Conservation (phyloP, 64 coral and sea anemone species). For the Stichodactyla mertensii region DNA sequence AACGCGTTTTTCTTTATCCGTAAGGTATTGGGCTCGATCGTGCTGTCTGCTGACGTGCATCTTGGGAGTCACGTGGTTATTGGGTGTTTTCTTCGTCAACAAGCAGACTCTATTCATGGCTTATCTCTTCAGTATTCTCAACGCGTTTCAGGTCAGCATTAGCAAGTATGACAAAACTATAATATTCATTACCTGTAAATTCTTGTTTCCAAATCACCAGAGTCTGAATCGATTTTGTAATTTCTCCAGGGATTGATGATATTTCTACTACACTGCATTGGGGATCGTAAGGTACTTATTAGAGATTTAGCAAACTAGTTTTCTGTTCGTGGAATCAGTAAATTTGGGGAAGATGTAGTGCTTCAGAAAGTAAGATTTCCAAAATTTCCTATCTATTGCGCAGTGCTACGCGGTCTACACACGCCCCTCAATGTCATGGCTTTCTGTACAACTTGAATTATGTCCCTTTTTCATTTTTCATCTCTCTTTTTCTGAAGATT, state of each 20-base stretch:
- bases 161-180: not conserved
- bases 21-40: constrained; percentile 64
- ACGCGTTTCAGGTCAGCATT: constrained; percentile 53
- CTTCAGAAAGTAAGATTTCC: too few relatives aligned
- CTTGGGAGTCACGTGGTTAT: constrained; percentile 75
- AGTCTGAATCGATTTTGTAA: not conserved
- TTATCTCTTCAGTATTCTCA: constrained; percentile 78
- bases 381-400: too few relatives aligned
- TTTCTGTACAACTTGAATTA: too few relatives aligned
- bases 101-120: constrained; percentile 59
- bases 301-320: not conserved
- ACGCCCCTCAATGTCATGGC: too few relatives aligned
- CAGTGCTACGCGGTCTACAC: too few relatives aligned
- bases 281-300: constrained; percentile 60
- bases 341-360: too few relatives aligned
- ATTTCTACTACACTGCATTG: constrained; percentile 74
- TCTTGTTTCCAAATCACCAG: too few relatives aligned
- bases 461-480: not conserved
- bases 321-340: too few relatives aligned
- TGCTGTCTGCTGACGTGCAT: constrained; percentile 67
- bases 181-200: not conserved
- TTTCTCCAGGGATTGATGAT: constrained; percentile 66
- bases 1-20: not conserved
- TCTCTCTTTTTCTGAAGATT: not conserved
- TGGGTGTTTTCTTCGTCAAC: constrained; percentile 77